phyloP scores from a whole-genome alignment of 2,888 invertebrate genomes.

The Hydriomena furcata region DNA sequence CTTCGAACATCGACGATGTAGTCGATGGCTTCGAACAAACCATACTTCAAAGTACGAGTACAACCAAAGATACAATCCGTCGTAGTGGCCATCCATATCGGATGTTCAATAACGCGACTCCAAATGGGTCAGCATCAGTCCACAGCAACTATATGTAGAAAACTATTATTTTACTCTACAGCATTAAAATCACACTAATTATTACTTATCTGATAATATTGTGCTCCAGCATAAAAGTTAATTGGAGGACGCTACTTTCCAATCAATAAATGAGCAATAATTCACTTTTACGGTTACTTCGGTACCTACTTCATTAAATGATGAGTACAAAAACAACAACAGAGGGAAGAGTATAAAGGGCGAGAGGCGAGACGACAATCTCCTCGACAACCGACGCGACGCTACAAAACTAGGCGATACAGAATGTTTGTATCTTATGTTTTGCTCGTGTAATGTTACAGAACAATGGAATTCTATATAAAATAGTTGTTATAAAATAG shows the following conservation, averaged over 20 bases:
- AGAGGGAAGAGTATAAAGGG: not conserved
- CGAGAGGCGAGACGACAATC: not conserved
- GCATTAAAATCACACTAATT: conserved; percentile 17
- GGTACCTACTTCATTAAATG: conserved; percentile 13
- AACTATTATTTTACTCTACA: conserved; percentile 8
- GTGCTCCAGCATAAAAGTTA: conserved; percentile 16
- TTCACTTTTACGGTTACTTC: conserved; percentile 17
- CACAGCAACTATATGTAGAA: conserved; percentile 8
- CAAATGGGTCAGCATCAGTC: conserved; percentile 9
- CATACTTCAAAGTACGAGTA: no score
- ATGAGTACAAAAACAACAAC: conserved; percentile 14
- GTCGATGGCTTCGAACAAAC: no score
- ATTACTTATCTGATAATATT: conserved; percentile 18
- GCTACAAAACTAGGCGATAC: not conserved
- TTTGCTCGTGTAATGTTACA: not conserved
- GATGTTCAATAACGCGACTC: conserved; percentile 4
- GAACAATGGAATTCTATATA: no score
- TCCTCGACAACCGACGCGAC: not conserved
- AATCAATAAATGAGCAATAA: conserved; percentile 17
- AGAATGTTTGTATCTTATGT: not conserved
- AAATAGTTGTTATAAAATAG: not conserved
- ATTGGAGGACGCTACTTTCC: conserved; percentile 12
- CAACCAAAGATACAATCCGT: no score
- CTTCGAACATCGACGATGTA: no score
- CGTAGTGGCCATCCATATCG: conserved; percentile 7